A percentile compares a stretch with the other conserved stretches of the same genome.
These are phyloP conservation scores for Parnassius smintheus DNA, from an alignment of 2,888 invertebrate genomes.

Conservation along the genomic window DNA sequence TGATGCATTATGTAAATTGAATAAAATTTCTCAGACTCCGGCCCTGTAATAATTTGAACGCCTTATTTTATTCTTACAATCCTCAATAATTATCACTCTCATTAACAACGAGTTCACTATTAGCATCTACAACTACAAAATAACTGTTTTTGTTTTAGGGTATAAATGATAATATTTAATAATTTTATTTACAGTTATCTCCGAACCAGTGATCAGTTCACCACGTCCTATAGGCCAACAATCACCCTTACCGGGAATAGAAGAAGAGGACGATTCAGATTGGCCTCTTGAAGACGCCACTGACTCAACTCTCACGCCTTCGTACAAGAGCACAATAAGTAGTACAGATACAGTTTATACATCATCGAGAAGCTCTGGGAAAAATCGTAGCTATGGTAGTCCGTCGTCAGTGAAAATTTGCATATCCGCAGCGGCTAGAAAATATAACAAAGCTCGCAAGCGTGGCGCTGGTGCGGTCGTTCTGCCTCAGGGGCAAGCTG, in stretches of 20 bases:
- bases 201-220: constrained; percentile 77
- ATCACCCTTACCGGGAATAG: constrained; percentile 89
- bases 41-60: too few species aligned
- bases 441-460: constrained; percentile 76
- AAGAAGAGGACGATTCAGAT: constrained; percentile 89
- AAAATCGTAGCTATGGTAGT: constrained; percentile 75
- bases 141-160: constrained; percentile 15
- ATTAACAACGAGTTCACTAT: constrained; percentile 12
- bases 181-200: constrained; percentile 74
- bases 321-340: constrained; percentile 76
- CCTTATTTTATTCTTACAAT: too few species aligned
- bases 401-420: constrained; percentile 83
- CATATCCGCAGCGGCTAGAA: constrained; percentile 78
- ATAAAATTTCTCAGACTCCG: too few species aligned
- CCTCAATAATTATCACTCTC: too few species aligned
- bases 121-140: constrained; percentile 32
- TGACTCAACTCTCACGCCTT: constrained; percentile 73
- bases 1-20: too few species aligned
- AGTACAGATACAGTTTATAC: constrained; percentile 76
- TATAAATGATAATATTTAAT: not conserved
- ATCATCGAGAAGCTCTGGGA: constrained; percentile 73
- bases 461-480: constrained; percentile 64
- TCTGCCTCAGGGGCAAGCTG: constrained; percentile 45
- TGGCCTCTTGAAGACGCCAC: constrained; percentile 78
- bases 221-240: constrained; percentile 84